These are phyloP conservation scores for Lathamus discolor DNA, from an alignment of 2,113 vertebrate species.

Conservation along the genomic window DNA sequence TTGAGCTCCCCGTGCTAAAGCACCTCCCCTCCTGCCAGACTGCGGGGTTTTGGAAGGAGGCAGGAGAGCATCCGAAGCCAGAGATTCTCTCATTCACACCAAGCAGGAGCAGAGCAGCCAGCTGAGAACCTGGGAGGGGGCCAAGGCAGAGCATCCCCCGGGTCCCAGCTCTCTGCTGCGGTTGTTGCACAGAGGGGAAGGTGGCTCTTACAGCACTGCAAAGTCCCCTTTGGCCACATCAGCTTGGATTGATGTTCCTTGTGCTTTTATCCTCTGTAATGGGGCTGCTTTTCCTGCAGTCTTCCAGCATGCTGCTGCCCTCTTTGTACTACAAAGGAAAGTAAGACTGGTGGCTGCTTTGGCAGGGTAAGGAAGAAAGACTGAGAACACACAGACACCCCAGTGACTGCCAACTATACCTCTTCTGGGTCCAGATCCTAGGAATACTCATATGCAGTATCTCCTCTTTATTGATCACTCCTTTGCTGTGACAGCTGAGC, in stretches of 20 bases:
- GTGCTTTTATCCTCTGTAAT: background rate
- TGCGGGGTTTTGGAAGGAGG: background rate
- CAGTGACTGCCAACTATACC: background rate
- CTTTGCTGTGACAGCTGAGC: background rate
- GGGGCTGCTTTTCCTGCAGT: background rate
- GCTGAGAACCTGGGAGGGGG: background rate
- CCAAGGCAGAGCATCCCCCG: background rate
- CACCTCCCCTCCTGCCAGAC: slow-evolving; percentile 20
- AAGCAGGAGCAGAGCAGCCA: background rate
- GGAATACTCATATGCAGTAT: background rate
- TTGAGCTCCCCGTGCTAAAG: background rate
- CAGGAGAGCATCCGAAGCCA: background rate
- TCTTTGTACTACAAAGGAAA: background rate
- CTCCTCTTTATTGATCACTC: background rate
- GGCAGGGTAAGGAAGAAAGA: background rate
- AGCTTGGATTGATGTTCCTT: background rate
- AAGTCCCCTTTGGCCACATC: background rate
- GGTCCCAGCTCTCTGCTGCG: background rate
- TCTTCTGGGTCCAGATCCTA: background rate
- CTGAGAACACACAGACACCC: background rate
- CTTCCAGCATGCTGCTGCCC: background rate
- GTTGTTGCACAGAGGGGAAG: background rate
- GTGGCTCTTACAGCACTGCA: background rate
- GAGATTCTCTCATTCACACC: slow-evolving; percentile 9
- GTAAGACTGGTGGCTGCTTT: slow-evolving; percentile 2